phyloP scores from a whole-genome alignment of 2,113 vertebrate genomes.

The Prionailurus viverrinus region DNA sequence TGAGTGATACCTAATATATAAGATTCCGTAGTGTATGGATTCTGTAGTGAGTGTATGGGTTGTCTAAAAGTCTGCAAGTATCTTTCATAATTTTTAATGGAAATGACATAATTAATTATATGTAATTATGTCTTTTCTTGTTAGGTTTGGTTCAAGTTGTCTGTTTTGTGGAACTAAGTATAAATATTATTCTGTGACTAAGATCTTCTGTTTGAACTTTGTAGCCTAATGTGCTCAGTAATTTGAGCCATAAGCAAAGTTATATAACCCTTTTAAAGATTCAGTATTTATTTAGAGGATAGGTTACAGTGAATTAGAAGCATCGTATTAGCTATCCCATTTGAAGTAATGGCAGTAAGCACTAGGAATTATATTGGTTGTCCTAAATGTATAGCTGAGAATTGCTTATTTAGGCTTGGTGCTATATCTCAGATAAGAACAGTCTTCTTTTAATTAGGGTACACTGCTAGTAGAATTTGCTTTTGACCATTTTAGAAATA shows the following conservation, averaged over 20 bases:
- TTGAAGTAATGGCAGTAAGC: not conserved
- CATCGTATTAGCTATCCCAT: not conserved
- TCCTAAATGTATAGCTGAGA: not conserved
- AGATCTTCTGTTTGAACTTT: constrained; percentile 48
- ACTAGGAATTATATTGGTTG: not conserved
- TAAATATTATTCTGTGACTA: not conserved
- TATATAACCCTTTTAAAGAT: constrained; percentile 56
- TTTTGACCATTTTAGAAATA: not conserved
- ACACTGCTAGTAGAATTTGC: not conserved
- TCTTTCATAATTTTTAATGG: constrained; percentile 32
- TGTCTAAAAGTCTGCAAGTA: constrained; percentile 22
- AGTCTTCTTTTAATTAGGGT: not conserved
- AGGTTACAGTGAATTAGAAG: constrained; percentile 34
- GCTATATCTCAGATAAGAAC: not conserved
- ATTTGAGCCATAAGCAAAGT: constrained; percentile 50
- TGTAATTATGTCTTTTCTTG: not conserved
- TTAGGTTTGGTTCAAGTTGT: not conserved
- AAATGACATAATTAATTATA: not conserved
- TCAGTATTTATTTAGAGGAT: constrained; percentile 47
- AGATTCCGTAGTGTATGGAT: constrained; percentile 2
- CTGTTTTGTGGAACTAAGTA: constrained; percentile 7
- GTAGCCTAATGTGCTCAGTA: not conserved
- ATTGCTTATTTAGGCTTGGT: not conserved
- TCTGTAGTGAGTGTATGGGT: not conserved
- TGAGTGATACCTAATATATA: not conserved